phyloP scores from a whole-genome alignment of 2,797 vertebrate genomes.

The Mormyrus hasselquistii region DNA sequence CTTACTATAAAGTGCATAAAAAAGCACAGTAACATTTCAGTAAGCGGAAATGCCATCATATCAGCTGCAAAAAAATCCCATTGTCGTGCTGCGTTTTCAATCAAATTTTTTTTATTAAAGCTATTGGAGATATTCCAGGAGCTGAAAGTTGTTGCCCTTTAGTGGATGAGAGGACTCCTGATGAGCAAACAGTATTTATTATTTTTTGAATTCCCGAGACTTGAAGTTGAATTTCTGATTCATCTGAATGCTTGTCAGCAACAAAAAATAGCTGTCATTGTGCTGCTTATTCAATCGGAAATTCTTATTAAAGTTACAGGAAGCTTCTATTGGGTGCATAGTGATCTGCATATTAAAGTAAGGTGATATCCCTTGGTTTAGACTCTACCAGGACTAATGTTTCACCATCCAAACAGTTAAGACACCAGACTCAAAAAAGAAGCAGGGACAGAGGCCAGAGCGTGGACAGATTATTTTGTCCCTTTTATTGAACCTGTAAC shows the following conservation, averaged over 20 bases:
- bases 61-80: neutral
- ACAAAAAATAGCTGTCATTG: neutral
- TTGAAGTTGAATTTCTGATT: neutral
- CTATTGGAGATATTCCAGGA: neutral
- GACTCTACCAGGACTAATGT: neutral
- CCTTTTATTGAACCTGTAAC: neutral
- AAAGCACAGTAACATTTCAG: neutral
- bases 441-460: neutral
- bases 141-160: neutral
- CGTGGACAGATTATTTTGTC: neutral
- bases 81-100: neutral
- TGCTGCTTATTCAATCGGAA: neutral
- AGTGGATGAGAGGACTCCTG: neutral
- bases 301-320: conserved; percentile 1
- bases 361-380: neutral
- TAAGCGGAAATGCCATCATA: neutral
- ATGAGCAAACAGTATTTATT: neutral
- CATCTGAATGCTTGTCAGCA: neutral
- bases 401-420: neutral
- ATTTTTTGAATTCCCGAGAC: neutral
- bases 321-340: neutral
- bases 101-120: neutral
- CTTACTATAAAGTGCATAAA: neutral
- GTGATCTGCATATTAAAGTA: neutral
- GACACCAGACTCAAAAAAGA: neutral